A percentile compares a stretch with the other conserved stretches of the same genome.
Conservation (phyloP, 2,113 vertebrate genomes). For the Syngnathoides biaculeatus region DNA sequence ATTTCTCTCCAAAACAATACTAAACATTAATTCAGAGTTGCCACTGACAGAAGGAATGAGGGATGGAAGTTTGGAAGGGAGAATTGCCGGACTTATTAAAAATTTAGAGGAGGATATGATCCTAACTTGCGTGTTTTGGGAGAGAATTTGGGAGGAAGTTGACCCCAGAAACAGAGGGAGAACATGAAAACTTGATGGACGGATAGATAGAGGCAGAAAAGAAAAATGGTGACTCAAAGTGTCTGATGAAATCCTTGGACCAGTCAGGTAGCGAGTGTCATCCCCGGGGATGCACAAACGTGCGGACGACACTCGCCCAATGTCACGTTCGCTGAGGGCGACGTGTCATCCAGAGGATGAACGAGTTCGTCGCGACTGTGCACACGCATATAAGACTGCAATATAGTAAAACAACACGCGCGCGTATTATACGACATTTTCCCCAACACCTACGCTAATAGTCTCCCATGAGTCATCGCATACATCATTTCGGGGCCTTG, state of each 20-base stretch:
- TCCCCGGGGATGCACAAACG: neutral
- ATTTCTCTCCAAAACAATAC: too few relatives aligned
- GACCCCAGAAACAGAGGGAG: neutral
- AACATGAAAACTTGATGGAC: neutral
- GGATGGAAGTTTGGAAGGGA: too few relatives aligned
- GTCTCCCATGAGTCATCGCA: constrained; percentile 24
- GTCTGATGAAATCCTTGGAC: neutral
- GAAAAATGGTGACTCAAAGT: neutral
- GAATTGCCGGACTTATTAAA: too few relatives aligned
- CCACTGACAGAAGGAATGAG: too few relatives aligned
- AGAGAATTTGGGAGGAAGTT: too few relatives aligned
- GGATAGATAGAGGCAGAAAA: neutral
- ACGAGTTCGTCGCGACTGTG: neutral
- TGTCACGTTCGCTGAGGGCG: constrained; percentile 33
- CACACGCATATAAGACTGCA: neutral
- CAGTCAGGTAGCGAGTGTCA: neutral
- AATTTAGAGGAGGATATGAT: too few relatives aligned
- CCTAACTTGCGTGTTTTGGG: too few relatives aligned
- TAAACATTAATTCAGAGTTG: too few relatives aligned
- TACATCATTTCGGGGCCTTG: constrained; percentile 30
- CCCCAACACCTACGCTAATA: constrained; percentile 18
- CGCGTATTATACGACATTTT: constrained; percentile 7
- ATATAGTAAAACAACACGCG: neutral
- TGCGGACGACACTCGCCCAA: constrained; percentile 38
- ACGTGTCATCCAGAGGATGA: neutral